Base-by-base conservation (phyloP, 1,140 invertebrate species). In the Zaprionus ghesquierei region DNA sequence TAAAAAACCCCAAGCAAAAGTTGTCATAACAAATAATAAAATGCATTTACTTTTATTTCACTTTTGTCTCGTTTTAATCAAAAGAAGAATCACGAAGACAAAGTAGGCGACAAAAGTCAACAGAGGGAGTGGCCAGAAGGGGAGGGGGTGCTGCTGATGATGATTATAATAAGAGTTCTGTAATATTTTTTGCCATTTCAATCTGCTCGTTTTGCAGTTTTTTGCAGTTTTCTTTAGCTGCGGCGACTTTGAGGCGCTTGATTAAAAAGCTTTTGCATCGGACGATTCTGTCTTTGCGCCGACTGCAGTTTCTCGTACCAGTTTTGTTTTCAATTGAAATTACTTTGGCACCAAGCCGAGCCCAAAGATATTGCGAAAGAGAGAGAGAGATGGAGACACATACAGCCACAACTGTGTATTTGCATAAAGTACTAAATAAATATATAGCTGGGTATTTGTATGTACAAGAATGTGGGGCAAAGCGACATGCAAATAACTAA, bases 161-260 rank as follows among this genome's bases (percentile, higher is more conserved):
- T 79, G 84, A 87, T 86, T 86, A 73, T 84, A 84, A 89, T 84
- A 89, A 87, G 69, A 80, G 77, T 89, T 87, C 74, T 79, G 44
- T 75, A 56, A 72, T 77, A n/a, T 29, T 29, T 87, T 64, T 70
- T 18, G 51, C 58, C 75, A 72, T 71, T 79, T 77, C 66, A 68
- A 65, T 51, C 35, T 66, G 69, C 69, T 68, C 29, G 20, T 13
- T 50, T 20, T 41, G 35, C 35, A 38, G 50, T 75, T 75, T 75
- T 75, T 69, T 38, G n/a, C 33, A 27, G 15, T 35, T 71, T 63
- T 69, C 68, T 75, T 75, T 70, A 33, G 38, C 35, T 64, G 76
- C 77, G 79, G 64, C 82, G 75, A 79, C 76, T 78, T 78, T 78
- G 76, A 78, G 73, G 68, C 75, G 68, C 75, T 69, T 86, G 80